phyloP scores from a whole-genome alignment of 64 coral and sea anemone genomes.

The Montipora cactus region DNA sequence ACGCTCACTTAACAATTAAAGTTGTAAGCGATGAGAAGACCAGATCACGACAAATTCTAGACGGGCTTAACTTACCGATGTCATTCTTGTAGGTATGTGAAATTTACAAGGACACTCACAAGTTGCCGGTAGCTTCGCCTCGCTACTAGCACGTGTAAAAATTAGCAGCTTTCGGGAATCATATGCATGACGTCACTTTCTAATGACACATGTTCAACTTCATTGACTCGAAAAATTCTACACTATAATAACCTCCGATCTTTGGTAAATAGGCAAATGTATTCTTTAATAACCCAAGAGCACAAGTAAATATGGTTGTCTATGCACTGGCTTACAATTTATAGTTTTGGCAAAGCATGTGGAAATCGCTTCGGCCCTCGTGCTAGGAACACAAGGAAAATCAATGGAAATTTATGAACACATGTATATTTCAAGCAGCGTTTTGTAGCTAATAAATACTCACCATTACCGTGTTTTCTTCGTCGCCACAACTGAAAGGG shows the following conservation, averaged over 20 bases:
- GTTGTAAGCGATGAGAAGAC: neutral
- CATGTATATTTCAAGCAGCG: neutral
- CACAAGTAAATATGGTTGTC: no score
- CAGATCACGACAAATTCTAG: neutral
- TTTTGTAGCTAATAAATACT: neutral
- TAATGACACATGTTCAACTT: neutral
- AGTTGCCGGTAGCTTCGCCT: neutral
- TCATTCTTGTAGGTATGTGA: neutral
- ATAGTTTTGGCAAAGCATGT: neutral
- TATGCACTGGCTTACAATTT: neutral
- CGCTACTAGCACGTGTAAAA: neutral
- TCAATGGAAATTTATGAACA: neutral
- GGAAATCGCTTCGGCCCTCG: neutral
- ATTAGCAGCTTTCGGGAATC: no score
- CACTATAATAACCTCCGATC: neutral
- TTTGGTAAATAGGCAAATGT: neutral
- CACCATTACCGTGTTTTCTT: conserved; percentile 9
- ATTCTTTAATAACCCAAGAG: neutral
- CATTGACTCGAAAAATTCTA: neutral
- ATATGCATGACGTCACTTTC: neutral
- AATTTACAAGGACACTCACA: neutral
- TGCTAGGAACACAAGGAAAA: neutral
- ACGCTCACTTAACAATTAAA: neutral
- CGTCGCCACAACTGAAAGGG: neutral
- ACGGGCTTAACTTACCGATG: conserved; percentile 8